These are phyloP conservation scores for Otolemur garnettii DNA, from an alignment of 2,113 vertebrate genomes.

Conservation along the genomic window DNA sequence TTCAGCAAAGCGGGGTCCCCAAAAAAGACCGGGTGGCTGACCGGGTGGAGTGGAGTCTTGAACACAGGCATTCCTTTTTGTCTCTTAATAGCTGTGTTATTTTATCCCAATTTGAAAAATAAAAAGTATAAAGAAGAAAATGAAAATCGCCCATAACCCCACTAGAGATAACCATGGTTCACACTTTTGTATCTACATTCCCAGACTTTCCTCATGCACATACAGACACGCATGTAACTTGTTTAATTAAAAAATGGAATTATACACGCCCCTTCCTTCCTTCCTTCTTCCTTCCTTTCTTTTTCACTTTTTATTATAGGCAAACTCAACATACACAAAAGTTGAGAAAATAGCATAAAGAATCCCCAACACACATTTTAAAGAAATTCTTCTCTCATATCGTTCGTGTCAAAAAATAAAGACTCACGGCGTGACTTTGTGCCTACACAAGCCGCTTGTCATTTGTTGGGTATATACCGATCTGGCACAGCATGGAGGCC, in stretches of 20 bases:
- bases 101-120: not conserved
- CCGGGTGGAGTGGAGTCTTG: fast-evolving
- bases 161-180: not conserved
- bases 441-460: fast-evolving
- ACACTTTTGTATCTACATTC: not conserved
- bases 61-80: not conserved
- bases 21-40: fast-evolving
- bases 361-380: not conserved
- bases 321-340: not conserved
- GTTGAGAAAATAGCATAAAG: not conserved
- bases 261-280: not conserved
- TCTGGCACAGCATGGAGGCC: fast-evolving
- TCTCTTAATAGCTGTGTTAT: not conserved
- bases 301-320: constrained; percentile 5
- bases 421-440: not conserved
- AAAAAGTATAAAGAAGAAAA: not conserved
- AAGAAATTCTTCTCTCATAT: not conserved
- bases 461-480: no score
- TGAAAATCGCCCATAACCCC: not conserved
- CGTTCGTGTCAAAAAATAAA: not conserved
- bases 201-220: not conserved
- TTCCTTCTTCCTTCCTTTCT: not conserved
- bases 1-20: fast-evolving
- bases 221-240: not conserved
- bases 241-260: not conserved